Evolutionary conservation across 2,113 vertebrate species (phyloP), one percentile per base, ranked within the genome.

Genomic region (Lampris megalopsis): DNA sequence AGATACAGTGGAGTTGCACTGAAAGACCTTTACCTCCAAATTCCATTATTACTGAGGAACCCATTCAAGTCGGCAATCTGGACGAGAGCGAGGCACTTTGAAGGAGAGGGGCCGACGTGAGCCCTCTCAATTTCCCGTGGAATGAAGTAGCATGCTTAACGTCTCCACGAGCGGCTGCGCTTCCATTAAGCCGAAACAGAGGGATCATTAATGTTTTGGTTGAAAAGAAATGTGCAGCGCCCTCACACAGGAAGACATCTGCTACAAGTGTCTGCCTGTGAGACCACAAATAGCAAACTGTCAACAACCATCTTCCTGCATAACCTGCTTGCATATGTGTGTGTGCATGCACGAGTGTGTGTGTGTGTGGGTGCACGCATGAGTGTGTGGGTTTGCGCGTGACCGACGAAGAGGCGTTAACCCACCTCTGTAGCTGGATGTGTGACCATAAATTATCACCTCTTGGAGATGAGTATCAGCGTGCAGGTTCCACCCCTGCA

Each of bases 171-270:
- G 68, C 73, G 76, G 77, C 70, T 74, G 53, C 70, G 69, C 81
- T 78, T 24, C 24, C 24, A 24, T 24, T 24, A 24, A 67, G 71
- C 82, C 79, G 24, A 84, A 78, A 84, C 77, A 63, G 72, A 69
- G 75, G 86, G 85, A 80, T 75, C 83, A 80, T 72, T 40, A 75
- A 63, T 60, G 42, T 65, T 73, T 68, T 6, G 64, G 66, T 68
- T 86, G 75, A 77, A 83, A 80, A 81, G 82, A 63, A 84, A 88
- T 71, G 72, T 82, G 77, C 77, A 82, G 71, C 87, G 67, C 42
- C 2, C 77, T 80, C 79, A 73, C 82, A 88, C 90, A 91, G 91
- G 88, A 92, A 92, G 84, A 92, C 89, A 92, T 89, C 89, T 91
- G 88, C 82, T 91, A 5, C 78, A 45, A 8, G 62, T 47, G 42